Conservation (phyloP, 2,888 invertebrate species). For the Rhamnusium bicolor region DNA sequence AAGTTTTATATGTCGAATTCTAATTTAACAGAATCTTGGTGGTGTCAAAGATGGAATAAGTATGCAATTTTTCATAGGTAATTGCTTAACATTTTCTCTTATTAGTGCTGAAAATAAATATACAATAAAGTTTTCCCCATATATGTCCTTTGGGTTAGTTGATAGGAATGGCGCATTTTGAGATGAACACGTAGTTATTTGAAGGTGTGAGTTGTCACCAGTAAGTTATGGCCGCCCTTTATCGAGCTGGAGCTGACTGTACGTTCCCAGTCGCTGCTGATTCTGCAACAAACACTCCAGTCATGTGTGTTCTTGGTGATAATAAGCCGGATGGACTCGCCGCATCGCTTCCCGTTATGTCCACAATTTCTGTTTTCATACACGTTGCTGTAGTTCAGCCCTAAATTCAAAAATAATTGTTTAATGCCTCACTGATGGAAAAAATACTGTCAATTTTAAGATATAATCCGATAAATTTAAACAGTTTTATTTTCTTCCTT, state of each 20-base stretch:
- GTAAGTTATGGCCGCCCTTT: constrained; percentile 64
- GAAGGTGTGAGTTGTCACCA: constrained; percentile 61
- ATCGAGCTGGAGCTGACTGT: constrained; percentile 60
- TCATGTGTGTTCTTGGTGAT: constrained; percentile 65
- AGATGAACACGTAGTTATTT: constrained; percentile 41
- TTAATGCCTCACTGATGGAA: no score
- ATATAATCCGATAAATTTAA: neutral
- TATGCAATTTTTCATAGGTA: no score
- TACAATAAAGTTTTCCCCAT: neutral
- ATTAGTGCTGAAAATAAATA: neutral
- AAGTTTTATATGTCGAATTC: no score
- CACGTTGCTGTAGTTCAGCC: constrained; percentile 27
- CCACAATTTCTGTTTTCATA: constrained; percentile 34
- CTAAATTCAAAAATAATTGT: neutral
- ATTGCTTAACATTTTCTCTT: no score
- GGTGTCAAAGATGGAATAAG: no score
- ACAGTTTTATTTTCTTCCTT: no score
- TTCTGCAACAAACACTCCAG: constrained; percentile 63
- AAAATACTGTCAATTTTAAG: neutral
- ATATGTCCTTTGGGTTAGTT: neutral
- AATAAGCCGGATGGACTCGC: constrained; percentile 58
- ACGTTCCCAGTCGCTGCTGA: constrained; percentile 63
- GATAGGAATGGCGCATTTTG: constrained; percentile 9
- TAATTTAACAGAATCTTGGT: no score
- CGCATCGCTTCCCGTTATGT: constrained; percentile 37